Evolutionary conservation across 2,113 vertebrate species (phyloP).

Genomic region (Lepisosteus oculatus): DNA sequence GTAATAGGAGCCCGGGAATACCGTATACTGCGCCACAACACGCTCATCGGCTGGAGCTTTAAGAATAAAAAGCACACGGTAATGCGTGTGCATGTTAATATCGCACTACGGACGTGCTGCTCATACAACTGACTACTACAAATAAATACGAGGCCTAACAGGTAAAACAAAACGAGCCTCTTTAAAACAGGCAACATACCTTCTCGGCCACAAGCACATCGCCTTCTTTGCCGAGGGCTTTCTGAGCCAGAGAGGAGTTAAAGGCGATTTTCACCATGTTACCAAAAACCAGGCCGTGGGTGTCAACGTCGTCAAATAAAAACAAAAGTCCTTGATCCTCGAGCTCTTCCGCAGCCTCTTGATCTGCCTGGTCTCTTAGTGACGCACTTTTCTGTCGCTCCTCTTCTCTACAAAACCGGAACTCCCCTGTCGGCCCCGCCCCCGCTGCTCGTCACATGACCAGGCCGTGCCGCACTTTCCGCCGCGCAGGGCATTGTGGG

Average conservation of each 20-base stretch:
- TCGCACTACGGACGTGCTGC: too few species aligned
- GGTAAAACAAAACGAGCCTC: too few species aligned
- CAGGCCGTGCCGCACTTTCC: not conserved
- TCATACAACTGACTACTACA: too few species aligned
- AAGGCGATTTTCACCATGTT: conserved; percentile 85
- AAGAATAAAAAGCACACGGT: too few species aligned
- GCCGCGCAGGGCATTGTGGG: too few species aligned
- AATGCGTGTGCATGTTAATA: too few species aligned
- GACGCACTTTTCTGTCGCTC: conserved; percentile 60
- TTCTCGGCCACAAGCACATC: conserved; percentile 59
- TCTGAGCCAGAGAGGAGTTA: conserved; percentile 75
- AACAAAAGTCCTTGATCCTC: not conserved
- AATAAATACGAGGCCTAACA: too few species aligned
- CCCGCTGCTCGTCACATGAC: conserved; percentile 20
- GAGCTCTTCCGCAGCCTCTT: conserved; percentile 13
- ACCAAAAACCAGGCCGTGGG: not conserved
- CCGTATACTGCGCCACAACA: too few species aligned
- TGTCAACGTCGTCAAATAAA: not conserved
- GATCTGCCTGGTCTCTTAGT: conserved; percentile 28
- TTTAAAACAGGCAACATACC: conserved; percentile 50
- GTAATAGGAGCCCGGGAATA: too few species aligned
- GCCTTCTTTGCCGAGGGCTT: conserved; percentile 65
- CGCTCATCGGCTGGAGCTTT: too few species aligned
- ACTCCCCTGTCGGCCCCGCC: conserved; percentile 35
- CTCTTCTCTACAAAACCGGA: conserved; percentile 8